Evolutionary conservation across 2,888 invertebrate species (phyloP), one percentile per base, ranked within the genome.

Genomic region (Protophormia terraenovae): DNA sequence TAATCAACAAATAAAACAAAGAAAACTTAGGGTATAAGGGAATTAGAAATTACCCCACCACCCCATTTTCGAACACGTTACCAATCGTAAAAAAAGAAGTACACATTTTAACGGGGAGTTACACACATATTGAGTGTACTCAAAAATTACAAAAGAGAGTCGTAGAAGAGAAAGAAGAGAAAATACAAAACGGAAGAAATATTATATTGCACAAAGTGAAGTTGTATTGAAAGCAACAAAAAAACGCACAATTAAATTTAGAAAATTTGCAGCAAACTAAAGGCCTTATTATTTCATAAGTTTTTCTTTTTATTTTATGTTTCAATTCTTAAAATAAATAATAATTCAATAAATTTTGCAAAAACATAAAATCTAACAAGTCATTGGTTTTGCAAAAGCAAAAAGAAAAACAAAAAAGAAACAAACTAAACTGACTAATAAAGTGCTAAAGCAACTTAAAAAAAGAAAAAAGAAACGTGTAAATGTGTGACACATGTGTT

Each of bases 281-380:
- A 77, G 47, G 72, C 64, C 76, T 84, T 77, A 77, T 35, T 72
- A 72, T 38, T 66, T 58, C 12, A 53, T 79, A 79, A 79, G 71
- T 79, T 67, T 5, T 35, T 24, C 22, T 1, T 45, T 16, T 38
- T 38, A 6, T 38, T 19, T 50, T 19, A 47, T 19, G 10, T 47
- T 47, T 2, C 2, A 19, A 27, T 55, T 69, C 41, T 47, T 71
- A 76, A 82, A 82, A 29, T 76, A 71, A 50, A 60, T 22, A 7
- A 71, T 24, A 72, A 41, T 29, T 72, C 16, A 53, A 83, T 66
- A 72, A 67, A 22, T 22, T 32, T 22, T 32, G n/a, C 32, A 41
- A 78, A 29, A 67, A 53, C 3, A 62, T n/a, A 79, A 66, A 81
- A 67, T 73, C 16, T 50, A 76, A 50, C 76, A 73, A 78, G 77